Conservation (phyloP, 2,797 vertebrate species). For the Danio choprae region DNA sequence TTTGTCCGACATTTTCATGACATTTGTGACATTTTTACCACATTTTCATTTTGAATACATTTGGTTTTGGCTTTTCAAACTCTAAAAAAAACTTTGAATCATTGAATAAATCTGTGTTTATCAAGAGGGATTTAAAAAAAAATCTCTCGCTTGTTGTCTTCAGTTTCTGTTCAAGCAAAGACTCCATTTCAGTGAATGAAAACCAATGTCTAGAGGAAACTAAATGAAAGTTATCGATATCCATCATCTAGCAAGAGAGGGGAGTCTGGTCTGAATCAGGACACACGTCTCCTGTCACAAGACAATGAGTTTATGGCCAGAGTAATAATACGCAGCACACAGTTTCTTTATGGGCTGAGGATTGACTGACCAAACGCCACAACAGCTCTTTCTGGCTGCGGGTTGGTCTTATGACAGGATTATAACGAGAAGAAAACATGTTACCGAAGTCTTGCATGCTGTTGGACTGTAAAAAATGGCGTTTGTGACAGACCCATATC, state of each 20-base stretch:
- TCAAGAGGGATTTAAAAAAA: neutral
- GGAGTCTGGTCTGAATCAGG: constrained; percentile 16
- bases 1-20: neutral
- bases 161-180: neutral
- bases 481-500: constrained; percentile 71
- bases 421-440: constrained; percentile 6
- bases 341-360: constrained; percentile 49
- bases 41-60: too few relatives aligned
- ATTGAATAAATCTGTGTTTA: neutral
- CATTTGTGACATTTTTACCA: too few relatives aligned
- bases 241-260: neutral
- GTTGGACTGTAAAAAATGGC: constrained; percentile 63
- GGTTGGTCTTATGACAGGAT: constrained; percentile 35
- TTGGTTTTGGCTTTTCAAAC: neutral
- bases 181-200: too few relatives aligned
- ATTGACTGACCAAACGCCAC: constrained; percentile 62
- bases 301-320: constrained; percentile 41
- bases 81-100: neutral
- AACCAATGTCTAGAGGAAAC: neutral
- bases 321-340: constrained; percentile 25
- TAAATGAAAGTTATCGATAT: neutral
- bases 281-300: constrained; percentile 67
- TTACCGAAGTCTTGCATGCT: constrained; percentile 13
- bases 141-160: neutral
- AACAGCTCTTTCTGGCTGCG: constrained; percentile 41